Evolutionary conservation across 2,113 vertebrate genomes (phyloP).

Genomic region (Myotis brandtii): DNA sequence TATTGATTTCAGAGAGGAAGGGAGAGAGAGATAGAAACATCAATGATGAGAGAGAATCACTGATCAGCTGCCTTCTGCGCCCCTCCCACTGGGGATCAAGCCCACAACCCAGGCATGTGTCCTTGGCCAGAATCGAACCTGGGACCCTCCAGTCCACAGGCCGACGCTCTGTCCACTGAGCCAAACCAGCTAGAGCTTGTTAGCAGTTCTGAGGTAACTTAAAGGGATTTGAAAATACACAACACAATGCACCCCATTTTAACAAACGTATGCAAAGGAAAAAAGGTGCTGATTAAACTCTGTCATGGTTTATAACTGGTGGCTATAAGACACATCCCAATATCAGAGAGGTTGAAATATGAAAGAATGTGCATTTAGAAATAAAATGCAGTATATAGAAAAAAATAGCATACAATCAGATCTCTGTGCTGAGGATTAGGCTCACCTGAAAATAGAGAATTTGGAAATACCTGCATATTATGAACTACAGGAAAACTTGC

Average conservation of each 20-base stretch:
- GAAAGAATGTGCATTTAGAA: not conserved
- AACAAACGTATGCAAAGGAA: not conserved
- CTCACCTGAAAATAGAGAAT: not conserved
- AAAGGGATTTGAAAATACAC: not conserved
- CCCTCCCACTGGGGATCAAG: no score
- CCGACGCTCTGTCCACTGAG: no score
- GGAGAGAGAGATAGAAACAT: no score
- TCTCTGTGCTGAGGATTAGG: not conserved
- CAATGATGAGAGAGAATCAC: no score
- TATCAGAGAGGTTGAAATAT: not conserved
- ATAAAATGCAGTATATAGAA: not conserved
- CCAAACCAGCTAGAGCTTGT: not conserved
- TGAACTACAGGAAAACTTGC: not conserved
- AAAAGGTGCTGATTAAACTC: not conserved
- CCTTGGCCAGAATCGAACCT: no score
- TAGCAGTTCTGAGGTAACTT: not conserved
- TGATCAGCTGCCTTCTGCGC: no score
- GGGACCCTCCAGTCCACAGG: no score
- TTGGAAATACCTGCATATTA: not conserved
- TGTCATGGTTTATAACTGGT: not conserved
- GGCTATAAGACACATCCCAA: not conserved
- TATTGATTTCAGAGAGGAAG: no score
- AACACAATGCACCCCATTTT: not conserved
- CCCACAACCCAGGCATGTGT: no score
- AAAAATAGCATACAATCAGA: not conserved